Evolutionary conservation across 2,113 vertebrate genomes (phyloP).

Genomic region (Malurus melanocephalus): DNA sequence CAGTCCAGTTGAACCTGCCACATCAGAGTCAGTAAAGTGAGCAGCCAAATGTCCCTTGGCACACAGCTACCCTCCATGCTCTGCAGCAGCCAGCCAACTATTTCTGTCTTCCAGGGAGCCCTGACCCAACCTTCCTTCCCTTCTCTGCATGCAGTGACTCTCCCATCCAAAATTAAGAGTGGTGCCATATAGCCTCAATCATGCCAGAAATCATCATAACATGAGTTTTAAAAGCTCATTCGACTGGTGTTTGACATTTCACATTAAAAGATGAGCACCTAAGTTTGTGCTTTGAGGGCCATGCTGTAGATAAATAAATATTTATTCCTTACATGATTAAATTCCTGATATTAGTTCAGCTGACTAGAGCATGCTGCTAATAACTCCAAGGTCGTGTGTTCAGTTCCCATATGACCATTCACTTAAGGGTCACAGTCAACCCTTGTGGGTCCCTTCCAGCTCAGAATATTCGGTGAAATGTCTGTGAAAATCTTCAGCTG

Average conservation of each 20-base stretch:
- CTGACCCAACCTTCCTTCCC: background rate
- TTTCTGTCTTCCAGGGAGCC: background rate
- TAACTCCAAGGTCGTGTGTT: background rate
- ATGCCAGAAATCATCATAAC: background rate
- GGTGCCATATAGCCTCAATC: background rate
- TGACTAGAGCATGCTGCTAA: background rate
- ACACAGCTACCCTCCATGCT: background rate
- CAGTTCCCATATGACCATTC: accelerated
- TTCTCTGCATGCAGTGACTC: background rate
- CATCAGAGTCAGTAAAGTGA: background rate
- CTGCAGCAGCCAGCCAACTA: background rate
- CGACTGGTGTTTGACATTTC: background rate
- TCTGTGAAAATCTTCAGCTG: background rate
- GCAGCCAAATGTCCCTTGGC: background rate
- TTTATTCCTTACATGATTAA: background rate
- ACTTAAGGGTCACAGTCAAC: accelerated
- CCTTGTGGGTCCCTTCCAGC: background rate
- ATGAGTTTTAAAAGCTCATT: background rate
- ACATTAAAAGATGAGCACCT: background rate
- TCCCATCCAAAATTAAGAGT: background rate
- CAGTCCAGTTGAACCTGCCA: background rate
- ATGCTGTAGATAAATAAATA: background rate
- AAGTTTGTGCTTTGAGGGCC: background rate
- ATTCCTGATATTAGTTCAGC: background rate
- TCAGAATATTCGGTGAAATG: background rate